Evolutionary conservation across 2,888 invertebrate genomes (phyloP), one percentile per base, ranked within the genome.

Genomic region (Lampropteryx suffumata): DNA sequence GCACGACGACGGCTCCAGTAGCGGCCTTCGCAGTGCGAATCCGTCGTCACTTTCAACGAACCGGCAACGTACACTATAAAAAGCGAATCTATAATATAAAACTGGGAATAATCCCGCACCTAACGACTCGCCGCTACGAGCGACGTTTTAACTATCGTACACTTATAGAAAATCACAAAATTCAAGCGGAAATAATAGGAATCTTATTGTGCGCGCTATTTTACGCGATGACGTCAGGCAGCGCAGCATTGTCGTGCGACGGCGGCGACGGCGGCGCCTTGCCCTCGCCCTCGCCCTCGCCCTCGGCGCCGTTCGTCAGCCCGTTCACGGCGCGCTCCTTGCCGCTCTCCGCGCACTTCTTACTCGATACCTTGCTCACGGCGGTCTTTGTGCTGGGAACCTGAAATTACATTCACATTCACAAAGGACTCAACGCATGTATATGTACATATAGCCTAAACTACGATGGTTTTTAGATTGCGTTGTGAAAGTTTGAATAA

Each of bases 121-220:
- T 84, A 84, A 84, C 86, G 79, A 76, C 75, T 76, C 76, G 78
- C 69, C 84, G 79, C 79, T 62, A 64, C 70, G 65, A 68, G 72
- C 78, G 81, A 69, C 84, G 71, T 79, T 81, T 81, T 76, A 80
- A 78, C 85, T 86, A 86, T 86, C 70, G 78, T 87, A 89, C 89
- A 88, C 87, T 87, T 88, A 88, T 79, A 84, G 82, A 85, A 86
- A 87, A 89, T 89, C 88, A 89, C 88, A 88, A 88, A 89, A 87
- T 88, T 85, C 83, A 90, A 89, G 89, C 88, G 83, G 86, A 88
- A 89, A 87, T 84, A 82, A 85, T 86, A 87, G 86, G 86, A 86
- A 87, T 85, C 46, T 39, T 35, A 40, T 40, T n/a, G 50, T 14
- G 50, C 30, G 50, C 14, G 50, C 30, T 37, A 9, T 55, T 43